Evolutionary conservation across 2,113 vertebrate genomes (phyloP), one percentile per base, ranked within the genome.

Genomic region (Mastomys natalensis): DNA sequence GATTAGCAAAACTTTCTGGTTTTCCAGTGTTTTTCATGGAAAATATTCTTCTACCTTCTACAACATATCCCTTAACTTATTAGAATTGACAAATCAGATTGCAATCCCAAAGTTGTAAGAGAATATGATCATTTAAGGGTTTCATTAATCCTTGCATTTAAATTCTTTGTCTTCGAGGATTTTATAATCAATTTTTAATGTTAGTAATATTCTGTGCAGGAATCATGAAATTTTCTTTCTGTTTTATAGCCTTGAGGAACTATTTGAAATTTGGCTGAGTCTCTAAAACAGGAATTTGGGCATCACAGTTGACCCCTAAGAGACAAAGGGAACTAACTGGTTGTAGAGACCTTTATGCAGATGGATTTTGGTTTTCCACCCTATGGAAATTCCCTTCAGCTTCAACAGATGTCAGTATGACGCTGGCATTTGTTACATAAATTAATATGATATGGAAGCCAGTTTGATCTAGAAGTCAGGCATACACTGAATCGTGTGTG

Each of bases 181-280:
- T 93, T 93, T 3, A 81, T 48, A 81, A 87, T 95, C 64, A 91
- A 84, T 90, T 91, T 96, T 96, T 91, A 95, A 93, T 93, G 81
- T 22, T 87, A 89, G 31, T 43, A 66, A 74, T 90, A 89, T 58
- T 95, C 45, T 86, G 87, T n/a, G 26, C 24, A 68, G 17, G 22
- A 15, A 86, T 68, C 31, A 90, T 34, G 21, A 81, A 87, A 11
- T 72, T 31, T 34, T 66, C 19, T 95, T 87, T 89, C 43, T 95
- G 34, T 70, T 94, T 40, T 21, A 40, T 40, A 94, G 16, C 19
- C 19, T 93, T 80, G 89, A 84, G 53, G 48, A 95, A 89, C 85
- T 78, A 96, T 84, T 78, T 70, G 37, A 45, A 89, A 58, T 26
- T 90, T 94, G 40, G 55, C 55, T 78, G 43, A 93, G 22, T 7